Evolutionary conservation across 2,113 vertebrate species (phyloP).

Genomic region (Reinhardtius hippoglossoides): DNA sequence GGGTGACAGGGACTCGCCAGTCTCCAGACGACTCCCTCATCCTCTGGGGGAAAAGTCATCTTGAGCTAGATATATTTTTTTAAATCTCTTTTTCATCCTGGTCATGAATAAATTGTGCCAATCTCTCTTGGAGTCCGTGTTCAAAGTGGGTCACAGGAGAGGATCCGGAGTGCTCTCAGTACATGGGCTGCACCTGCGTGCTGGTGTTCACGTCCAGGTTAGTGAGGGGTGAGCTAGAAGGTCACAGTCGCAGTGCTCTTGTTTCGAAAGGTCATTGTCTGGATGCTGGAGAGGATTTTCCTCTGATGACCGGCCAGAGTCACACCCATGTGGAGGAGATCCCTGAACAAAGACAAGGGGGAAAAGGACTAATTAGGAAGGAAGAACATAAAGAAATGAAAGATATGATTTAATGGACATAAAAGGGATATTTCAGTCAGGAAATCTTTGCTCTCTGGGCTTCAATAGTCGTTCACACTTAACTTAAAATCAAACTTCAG

Average conservation of each 20-base stretch:
- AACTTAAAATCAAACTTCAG: not conserved
- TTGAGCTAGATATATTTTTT: not conserved
- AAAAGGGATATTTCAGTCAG: conserved; percentile 1
- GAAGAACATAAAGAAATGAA: not conserved
- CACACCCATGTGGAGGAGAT: conserved; percentile 86
- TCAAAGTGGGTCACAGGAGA: conserved; percentile 60
- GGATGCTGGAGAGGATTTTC: conserved; percentile 88
- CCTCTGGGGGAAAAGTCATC: conserved; percentile 17
- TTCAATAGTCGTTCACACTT: not conserved
- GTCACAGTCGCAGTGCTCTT: conserved; percentile 80
- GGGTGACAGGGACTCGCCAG: conserved; percentile 8
- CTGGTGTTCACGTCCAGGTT: conserved; percentile 38
- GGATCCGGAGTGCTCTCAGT: conserved; percentile 48
- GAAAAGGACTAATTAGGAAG: not conserved
- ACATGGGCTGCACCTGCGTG: conserved; percentile 42
- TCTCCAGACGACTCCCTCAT: conserved; percentile 20
- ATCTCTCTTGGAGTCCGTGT: conserved; percentile 45
- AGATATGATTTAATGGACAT: not conserved
- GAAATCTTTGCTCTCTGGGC: not conserved
- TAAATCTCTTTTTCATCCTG: conserved; percentile 24
- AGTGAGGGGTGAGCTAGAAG: conserved; percentile 71
- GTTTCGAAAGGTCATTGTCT: conserved; percentile 82
- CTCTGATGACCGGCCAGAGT: conserved; percentile 88
- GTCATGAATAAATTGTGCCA: conserved; percentile 41
- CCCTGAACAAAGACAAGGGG: conserved; percentile 61